These are phyloP conservation scores for Gadus macrocephalus DNA, from an alignment of 2,113 vertebrate species.

Conservation along the genomic window DNA sequence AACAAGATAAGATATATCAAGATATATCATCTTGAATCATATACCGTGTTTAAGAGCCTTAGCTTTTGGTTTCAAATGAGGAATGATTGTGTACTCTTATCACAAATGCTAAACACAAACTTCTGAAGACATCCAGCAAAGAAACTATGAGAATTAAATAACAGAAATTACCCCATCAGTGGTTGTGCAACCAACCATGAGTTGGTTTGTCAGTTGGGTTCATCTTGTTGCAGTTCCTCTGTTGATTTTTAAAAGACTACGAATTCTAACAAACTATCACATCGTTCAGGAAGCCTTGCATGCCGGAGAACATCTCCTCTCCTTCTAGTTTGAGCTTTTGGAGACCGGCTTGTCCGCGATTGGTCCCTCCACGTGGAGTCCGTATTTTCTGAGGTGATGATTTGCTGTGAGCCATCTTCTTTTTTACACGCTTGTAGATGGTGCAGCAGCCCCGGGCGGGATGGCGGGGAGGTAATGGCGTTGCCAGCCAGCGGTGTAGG, in stretches of 20 bases:
- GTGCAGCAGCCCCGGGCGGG: not conserved
- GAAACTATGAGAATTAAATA: too few relatives aligned
- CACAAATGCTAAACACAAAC: too few relatives aligned
- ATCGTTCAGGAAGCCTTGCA: slow-evolving; percentile 17
- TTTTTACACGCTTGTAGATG: too few relatives aligned
- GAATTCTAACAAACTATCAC: slow-evolving; percentile 5
- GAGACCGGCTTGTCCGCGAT: slow-evolving; percentile 10
- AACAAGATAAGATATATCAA: too few relatives aligned
- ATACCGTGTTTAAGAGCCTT: not conserved
- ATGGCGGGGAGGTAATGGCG: too few relatives aligned
- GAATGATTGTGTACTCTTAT: slow-evolving; percentile 20
- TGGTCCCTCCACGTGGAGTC: slow-evolving; percentile 10
- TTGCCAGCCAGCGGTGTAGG: too few relatives aligned
- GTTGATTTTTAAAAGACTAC: too few relatives aligned
- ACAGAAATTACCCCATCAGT: too few relatives aligned
- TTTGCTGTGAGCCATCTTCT: not conserved
- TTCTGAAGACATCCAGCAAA: too few relatives aligned
- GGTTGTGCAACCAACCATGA: too few relatives aligned
- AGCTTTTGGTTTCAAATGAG: slow-evolving; percentile 20
- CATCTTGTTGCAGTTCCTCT: too few relatives aligned
- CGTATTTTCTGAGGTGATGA: slow-evolving; percentile 18
- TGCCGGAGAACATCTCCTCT: not conserved
- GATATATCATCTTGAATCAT: not conserved
- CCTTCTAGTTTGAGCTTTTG: slow-evolving; percentile 6
- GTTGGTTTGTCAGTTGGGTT: too few relatives aligned